These are phyloP conservation scores for Anarsia innoxiella DNA, from an alignment of 2,888 invertebrate species.

Conservation along the genomic window DNA sequence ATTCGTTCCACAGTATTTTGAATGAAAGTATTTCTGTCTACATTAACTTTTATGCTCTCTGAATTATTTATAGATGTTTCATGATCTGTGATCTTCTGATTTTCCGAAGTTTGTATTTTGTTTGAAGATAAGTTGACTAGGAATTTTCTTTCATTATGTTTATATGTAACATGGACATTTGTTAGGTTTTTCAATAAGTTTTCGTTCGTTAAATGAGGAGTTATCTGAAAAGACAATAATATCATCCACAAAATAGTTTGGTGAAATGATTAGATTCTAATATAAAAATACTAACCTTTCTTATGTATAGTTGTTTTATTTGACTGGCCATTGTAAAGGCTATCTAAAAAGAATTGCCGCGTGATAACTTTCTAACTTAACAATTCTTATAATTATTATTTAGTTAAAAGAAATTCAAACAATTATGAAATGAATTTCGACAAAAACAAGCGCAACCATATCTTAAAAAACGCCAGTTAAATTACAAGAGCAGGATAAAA, in stretches of 20 bases:
- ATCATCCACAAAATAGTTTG: background rate
- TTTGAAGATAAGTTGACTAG: constrained; percentile 26
- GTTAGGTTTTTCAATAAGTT: constrained; percentile 24
- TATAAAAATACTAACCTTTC: constrained; percentile 1
- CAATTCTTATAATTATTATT: no score
- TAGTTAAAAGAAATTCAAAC: no score
- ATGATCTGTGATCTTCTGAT: background rate
- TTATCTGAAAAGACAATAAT: constrained; percentile 27
- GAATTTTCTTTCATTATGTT: constrained; percentile 42
- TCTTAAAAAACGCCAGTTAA: no score
- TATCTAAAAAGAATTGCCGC: no score
- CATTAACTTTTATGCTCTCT: constrained; percentile 24
- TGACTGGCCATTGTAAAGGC: background rate
- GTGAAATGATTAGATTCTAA: background rate
- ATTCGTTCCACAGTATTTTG: constrained; percentile 36
- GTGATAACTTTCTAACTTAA: no score
- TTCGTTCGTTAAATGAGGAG: constrained; percentile 24
- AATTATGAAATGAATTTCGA: no score
- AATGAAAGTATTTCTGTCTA: constrained; percentile 45
- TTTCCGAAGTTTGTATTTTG: constrained; percentile 6
- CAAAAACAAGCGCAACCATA: no score
- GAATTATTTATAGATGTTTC: constrained; percentile 13
- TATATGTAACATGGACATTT: constrained; percentile 37
- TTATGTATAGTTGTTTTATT: background rate
- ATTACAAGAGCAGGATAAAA: no score